Evolutionary conservation across 2,113 vertebrate genomes (phyloP), one percentile per base, ranked within the genome.

Genomic region (Oreochromis niloticus): DNA sequence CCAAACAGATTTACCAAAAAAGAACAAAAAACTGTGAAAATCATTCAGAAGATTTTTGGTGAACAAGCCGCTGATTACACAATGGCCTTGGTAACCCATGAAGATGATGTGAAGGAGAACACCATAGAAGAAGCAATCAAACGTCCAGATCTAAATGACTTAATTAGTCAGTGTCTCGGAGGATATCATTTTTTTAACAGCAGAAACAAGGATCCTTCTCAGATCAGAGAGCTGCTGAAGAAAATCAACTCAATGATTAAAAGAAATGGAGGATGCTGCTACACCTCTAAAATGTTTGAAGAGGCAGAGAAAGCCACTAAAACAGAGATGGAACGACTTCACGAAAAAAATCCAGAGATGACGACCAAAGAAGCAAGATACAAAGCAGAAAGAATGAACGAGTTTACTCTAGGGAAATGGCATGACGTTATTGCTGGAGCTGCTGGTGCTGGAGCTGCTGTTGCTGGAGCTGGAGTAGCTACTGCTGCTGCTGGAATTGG

Each of bases 311-410:
- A 16, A 59, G 2, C 2, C 1, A 59, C n/a, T 59, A 0, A 30
- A 59, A 59, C 1, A 59, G 0, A 9, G 27, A 2, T 32, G 0
- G 56, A 32, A n/a, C 6, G 0, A 54, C 48, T 80, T 8, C 0
- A 1, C n/a, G 27, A n/a, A n/a, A 13, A 80, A 54, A 3, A 54
- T 6, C 48, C 75, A 13, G 0, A 59, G 2, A 30, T 59, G 7
- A 9, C 27, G 0, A 12, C 0, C 2, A n/a, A 66, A 0, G 61
- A n/a, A 3, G 6, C 12, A 54, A 12, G 9, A 50, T 0, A 78
- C 22, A 27, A 19, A 32, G 73, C 46, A 19, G 59, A 36, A 11
- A 19, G 59, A 63, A 36, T 1, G 3, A 63, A 30, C 0, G 22
- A 22, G 22, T 22, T 22, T 22, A 22, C 22, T 22, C 22, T 2